Base-by-base conservation (phyloP, 64 coral and sea anemone species). In the Acropora tenuis region DNA sequence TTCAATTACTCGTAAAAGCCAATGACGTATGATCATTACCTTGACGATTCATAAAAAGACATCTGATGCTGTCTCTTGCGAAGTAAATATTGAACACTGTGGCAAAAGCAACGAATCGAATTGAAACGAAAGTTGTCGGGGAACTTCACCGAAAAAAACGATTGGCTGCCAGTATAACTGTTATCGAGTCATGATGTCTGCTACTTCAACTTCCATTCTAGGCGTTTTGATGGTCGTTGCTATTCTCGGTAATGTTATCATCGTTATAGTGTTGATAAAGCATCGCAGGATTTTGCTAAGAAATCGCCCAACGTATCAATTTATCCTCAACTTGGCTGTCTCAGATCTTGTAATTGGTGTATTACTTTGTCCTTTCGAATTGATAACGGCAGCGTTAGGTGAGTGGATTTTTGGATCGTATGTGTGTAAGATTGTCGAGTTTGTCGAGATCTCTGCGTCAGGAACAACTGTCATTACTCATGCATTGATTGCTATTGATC, bases 321-420 rank as follows among this genome's bases (percentile, higher is more conserved):
- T 94, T 74, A 94, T 94, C 50, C 12, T 94, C n/a, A 94, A 94
- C 92, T 55, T 94, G 72, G 53, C 86, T 17, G 1, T 89, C 8
- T 89, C 92, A n/a, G 92, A 94, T 75, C 78, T 89, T 46, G 55
- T 94, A 1, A 78, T 89, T 2, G 45, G 86, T 11, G 69, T 94
- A 18, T 7, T 89, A 1, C 57, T 78, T 16, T 89, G 88, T 50
- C 92, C 92, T 3, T 89, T 94, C 44, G 92, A 89, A 43, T 44
- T 94, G 17, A 42, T 7, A 1, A 78, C 75, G 57, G 61, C 82
- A 43, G 6, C 89, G 0, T 52, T 61, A 41, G 87, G 71, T 6
- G 5, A 30, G 1, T 94, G 92, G 92, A n/a, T 77, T 47, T 72
- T 78, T 43, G 92, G 92, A 43, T 42, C 50, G 68, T 4, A n/a